These are phyloP conservation scores for Eleutherodactylus coqui DNA, from an alignment of 2,797 vertebrate species.

Conservation along the genomic window DNA sequence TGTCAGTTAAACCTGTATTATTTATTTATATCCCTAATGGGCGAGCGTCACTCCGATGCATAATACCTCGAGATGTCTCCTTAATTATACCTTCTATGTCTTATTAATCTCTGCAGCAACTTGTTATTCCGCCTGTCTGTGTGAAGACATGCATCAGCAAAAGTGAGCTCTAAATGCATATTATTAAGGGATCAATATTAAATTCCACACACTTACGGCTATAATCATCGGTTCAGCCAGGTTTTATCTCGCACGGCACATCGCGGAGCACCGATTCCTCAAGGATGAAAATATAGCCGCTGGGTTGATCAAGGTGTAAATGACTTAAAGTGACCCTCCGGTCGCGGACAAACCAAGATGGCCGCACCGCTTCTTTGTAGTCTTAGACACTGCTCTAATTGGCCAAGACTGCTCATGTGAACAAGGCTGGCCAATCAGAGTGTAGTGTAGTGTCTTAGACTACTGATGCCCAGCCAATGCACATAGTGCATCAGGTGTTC, in stretches of 20 bases:
- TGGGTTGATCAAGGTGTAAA: background rate
- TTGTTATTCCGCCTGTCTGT: slow-evolving; percentile 39
- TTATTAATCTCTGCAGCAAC: slow-evolving; percentile 29
- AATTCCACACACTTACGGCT: slow-evolving; percentile 29
- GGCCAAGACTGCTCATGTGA: no score
- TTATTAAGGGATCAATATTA: slow-evolving; percentile 51
- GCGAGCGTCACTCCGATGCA: slow-evolving; percentile 11
- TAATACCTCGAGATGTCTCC: slow-evolving; percentile 36
- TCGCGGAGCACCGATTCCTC: background rate
- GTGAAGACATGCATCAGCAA: slow-evolving; percentile 39
- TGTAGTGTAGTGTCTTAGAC: no score
- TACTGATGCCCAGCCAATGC: no score
- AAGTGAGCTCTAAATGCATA: slow-evolving; percentile 48
- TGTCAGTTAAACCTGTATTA: slow-evolving; percentile 44
- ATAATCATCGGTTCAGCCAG: background rate
- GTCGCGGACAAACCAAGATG: no score
- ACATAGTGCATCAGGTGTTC: no score
- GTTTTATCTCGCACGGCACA: background rate
- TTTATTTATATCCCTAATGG: slow-evolving; percentile 51
- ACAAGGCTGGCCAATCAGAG: no score
- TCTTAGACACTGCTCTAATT: no score
- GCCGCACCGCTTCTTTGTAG: no score
- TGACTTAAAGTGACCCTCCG: no score
- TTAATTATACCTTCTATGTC: slow-evolving; percentile 39
- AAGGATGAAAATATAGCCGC: background rate